Percentiles rank a stretch among this genome's conserved stretches.
phyloP scores from a whole-genome alignment of 2,113 vertebrate species.

The Miniopterus natalensis region DNA sequence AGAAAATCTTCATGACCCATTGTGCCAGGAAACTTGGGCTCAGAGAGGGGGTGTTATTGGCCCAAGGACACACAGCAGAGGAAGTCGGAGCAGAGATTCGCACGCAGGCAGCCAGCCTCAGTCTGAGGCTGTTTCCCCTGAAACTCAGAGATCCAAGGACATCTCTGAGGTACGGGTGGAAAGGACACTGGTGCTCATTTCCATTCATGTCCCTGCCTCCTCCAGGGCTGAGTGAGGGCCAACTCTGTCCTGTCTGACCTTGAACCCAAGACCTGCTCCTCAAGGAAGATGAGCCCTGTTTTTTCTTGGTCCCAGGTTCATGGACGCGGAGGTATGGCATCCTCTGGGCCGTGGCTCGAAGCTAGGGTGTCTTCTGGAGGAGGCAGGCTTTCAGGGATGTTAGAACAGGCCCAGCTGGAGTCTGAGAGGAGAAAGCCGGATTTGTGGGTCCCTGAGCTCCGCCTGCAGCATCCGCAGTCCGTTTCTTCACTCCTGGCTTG shows the following conservation, averaged over 20 bases:
- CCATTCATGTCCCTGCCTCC: neutral
- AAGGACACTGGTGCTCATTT: neutral
- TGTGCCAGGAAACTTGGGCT: neutral
- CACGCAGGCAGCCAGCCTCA: neutral
- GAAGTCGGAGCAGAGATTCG: neutral
- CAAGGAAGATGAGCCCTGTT: neutral
- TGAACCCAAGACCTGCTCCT: neutral
- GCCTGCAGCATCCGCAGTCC: neutral
- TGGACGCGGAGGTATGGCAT: fast-evolving
- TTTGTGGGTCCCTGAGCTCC: fast-evolving
- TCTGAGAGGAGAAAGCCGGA: neutral
- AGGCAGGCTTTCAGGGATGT: neutral
- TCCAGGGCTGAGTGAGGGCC: neutral
- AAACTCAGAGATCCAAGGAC: neutral
- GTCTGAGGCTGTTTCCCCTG: neutral
- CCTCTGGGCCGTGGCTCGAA: fast-evolving
- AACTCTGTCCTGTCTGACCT: neutral
- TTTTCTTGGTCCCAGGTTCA: neutral
- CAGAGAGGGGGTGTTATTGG: neutral
- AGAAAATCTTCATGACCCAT: neutral
- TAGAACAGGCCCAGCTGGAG: neutral
- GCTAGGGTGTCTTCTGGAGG: neutral
- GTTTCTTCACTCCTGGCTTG: fast-evolving
- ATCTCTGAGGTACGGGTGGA: neutral
- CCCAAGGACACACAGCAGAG: neutral